Conservation (phyloP, 1,140 invertebrate genomes). For the Drosophila azteca region DNA sequence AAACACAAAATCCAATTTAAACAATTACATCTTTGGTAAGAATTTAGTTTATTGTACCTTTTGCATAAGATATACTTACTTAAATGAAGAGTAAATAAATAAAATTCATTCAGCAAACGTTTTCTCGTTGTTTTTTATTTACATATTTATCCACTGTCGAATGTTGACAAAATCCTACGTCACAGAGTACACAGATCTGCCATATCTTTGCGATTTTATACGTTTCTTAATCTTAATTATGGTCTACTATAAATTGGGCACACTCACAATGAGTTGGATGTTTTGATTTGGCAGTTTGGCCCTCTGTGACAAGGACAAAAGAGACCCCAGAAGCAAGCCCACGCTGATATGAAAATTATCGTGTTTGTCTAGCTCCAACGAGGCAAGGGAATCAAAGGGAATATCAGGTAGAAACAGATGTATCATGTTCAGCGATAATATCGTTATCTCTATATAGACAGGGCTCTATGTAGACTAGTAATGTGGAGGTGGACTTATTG, state of each 20-base stretch:
- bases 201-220: no score
- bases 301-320: slow-evolving; percentile 29
- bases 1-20: slow-evolving; percentile 10
- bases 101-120: background rate
- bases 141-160: no score
- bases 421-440: slow-evolving; percentile 70
- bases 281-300: no score
- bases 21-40: slow-evolving; percentile 21
- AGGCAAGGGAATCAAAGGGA: slow-evolving; percentile 6
- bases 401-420: slow-evolving; percentile 60
- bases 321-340: slow-evolving; percentile 1
- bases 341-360: slow-evolving; percentile 1
- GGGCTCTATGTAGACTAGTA: slow-evolving; percentile 10
- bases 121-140: no score
- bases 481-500: slow-evolving; percentile 25
- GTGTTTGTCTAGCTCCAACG: slow-evolving; percentile 15
- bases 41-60: slow-evolving; percentile 31
- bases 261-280: no score
- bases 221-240: no score
- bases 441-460: slow-evolving; percentile 69
- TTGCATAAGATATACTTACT: slow-evolving; percentile 23
- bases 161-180: no score
- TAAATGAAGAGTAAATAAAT: background rate
- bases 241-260: no score
- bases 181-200: no score